Evolutionary conservation across 2,797 vertebrate species (phyloP).

Genomic region (Pseudomugil tenellus): DNA sequence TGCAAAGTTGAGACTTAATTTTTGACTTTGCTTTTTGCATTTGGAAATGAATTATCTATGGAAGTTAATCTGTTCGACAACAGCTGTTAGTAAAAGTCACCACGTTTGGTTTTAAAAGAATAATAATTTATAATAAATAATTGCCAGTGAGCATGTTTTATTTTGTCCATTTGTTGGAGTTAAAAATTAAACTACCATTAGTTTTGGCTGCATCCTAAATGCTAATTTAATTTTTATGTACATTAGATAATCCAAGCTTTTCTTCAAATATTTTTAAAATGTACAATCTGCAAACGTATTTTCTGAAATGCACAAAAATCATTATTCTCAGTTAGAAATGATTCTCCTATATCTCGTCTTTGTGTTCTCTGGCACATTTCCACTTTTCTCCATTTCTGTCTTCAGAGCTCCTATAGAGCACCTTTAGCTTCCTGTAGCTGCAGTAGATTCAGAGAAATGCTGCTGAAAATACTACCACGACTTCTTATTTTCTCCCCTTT

Average conservation of each 20-base stretch:
- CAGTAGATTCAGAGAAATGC: slow-evolving; percentile 18
- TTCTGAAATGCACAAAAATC: too few species aligned
- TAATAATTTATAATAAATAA: background rate
- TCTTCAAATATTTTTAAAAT: too few species aligned
- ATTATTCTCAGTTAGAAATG: slow-evolving; percentile 29
- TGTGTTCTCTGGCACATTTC: slow-evolving; percentile 2
- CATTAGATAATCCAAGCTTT: too few species aligned
- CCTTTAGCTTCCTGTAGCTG: slow-evolving; percentile 42
- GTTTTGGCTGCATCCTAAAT: too few species aligned
- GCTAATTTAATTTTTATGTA: too few species aligned
- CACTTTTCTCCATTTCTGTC: slow-evolving; percentile 29
- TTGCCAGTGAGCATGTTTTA: too few species aligned
- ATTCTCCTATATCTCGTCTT: slow-evolving; percentile 14
- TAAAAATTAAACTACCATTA: too few species aligned
- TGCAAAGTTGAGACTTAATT: too few species aligned
- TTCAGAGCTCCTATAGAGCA: slow-evolving; percentile 42
- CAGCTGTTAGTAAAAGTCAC: background rate
- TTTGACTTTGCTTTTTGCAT: background rate
- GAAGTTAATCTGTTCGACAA: too few species aligned
- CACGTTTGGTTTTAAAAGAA: background rate
- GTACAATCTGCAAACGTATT: too few species aligned
- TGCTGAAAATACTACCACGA: slow-evolving; percentile 3
- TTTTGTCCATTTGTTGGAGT: too few species aligned
- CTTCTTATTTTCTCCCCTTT: slow-evolving; percentile 32
- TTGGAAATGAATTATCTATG: too few species aligned